Evolutionary conservation across 2,113 vertebrate genomes (phyloP).

Genomic region (Albula goreensis): DNA sequence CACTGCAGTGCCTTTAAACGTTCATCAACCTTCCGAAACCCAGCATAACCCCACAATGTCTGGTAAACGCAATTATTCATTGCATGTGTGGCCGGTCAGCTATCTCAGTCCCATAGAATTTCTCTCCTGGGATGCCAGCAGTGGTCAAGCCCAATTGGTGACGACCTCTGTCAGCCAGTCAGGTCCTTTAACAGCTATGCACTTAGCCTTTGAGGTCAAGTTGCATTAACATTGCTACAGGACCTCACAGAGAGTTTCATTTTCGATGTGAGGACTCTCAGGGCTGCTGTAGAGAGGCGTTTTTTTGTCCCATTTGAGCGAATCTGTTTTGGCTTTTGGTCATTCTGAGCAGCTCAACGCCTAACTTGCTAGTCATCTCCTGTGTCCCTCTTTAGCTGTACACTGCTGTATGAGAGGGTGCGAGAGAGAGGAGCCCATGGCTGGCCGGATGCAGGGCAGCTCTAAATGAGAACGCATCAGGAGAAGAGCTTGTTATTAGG

Average conservation of each 20-base stretch:
- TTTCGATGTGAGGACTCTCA: background rate
- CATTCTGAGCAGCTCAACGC: background rate
- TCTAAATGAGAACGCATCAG: background rate
- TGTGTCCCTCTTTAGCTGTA: background rate
- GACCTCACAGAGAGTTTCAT: background rate
- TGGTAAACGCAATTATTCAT: background rate
- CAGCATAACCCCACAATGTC: background rate
- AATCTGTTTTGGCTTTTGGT: background rate
- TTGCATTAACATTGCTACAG: background rate
- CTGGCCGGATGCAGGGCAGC: background rate
- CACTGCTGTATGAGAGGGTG: background rate
- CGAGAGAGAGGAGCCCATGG: background rate
- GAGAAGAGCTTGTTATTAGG: conserved; percentile 5
- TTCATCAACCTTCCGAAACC: background rate
- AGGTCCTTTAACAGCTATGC: background rate
- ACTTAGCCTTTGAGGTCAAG: background rate
- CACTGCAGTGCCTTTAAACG: background rate
- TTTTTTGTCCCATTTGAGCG: background rate
- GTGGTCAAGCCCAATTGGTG: background rate
- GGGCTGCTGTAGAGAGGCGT: background rate
- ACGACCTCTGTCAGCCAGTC: background rate
- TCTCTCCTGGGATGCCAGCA: background rate
- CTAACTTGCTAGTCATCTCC: background rate
- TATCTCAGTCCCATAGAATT: background rate
- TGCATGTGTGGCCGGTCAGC: background rate